Evolutionary conservation across 2,888 invertebrate species (phyloP).

Genomic region (Amiota mariae): DNA sequence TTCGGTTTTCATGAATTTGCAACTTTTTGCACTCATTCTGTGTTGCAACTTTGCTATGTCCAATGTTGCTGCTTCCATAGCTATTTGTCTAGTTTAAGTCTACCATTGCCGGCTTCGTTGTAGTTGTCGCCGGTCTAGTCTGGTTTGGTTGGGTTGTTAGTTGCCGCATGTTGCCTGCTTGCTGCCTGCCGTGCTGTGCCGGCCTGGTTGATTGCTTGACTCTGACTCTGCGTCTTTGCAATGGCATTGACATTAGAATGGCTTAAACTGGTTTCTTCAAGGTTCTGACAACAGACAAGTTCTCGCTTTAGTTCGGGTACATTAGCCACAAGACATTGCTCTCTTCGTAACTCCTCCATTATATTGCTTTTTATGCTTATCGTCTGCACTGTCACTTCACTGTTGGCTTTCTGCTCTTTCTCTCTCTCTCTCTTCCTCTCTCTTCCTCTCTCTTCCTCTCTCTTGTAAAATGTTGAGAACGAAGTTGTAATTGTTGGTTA

Average conservation of each 20-base stretch:
- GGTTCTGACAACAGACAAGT: constrained; percentile 55
- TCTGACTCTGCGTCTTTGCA: constrained; percentile 41
- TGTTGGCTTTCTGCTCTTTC: too few relatives aligned
- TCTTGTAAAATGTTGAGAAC: too few relatives aligned
- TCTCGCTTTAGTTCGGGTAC: too few relatives aligned
- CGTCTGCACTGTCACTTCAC: too few relatives aligned
- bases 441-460: too few relatives aligned
- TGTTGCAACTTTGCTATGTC: constrained; percentile 7
- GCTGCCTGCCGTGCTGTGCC: background rate
- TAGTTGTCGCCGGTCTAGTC: constrained; percentile 15
- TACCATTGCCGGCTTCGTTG: constrained; percentile 31
- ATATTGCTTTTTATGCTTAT: too few relatives aligned
- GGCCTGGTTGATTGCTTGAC: constrained; percentile 5
- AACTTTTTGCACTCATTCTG: constrained; percentile 23
- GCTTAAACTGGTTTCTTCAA: constrained; percentile 72
- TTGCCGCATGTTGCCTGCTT: constrained; percentile 10
- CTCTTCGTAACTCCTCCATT: too few relatives aligned
- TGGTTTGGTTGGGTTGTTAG: constrained; percentile 14
- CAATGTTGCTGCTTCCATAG: constrained; percentile 2
- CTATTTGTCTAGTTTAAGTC: constrained; percentile 48
- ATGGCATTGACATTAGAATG: constrained; percentile 74
- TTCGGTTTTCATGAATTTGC: constrained; percentile 16
- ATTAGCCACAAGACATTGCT: too few relatives aligned
- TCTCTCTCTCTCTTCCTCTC: too few relatives aligned
- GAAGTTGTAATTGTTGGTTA: too few relatives aligned